phyloP scores from a whole-genome alignment of 2,888 invertebrate genomes.

The Tholera decimalis region DNA sequence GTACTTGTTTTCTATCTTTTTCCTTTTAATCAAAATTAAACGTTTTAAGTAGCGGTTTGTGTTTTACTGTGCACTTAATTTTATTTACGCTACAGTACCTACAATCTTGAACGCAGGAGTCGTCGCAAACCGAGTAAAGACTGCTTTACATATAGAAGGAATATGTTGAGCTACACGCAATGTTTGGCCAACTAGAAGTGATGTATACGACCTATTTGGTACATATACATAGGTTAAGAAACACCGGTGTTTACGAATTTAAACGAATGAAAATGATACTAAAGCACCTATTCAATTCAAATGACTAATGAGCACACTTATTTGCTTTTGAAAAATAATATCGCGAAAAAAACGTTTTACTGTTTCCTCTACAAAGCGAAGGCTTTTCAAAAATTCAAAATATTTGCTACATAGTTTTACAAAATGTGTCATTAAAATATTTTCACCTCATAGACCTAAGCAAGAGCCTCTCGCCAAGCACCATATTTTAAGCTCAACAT shows the following conservation, averaged over 20 bases:
- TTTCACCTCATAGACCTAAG: background rate
- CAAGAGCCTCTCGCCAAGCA: constrained; percentile 15
- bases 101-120: constrained; percentile 33
- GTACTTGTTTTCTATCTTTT: no score
- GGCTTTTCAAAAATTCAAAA: background rate
- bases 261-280: constrained; percentile 6
- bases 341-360: background rate
- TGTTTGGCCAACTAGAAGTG: constrained; percentile 49
- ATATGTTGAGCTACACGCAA: constrained; percentile 47
- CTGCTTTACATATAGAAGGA: constrained; percentile 60
- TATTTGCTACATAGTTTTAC: background rate
- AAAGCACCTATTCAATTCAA: background rate
- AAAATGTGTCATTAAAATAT: constrained; percentile 10
- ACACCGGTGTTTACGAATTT: constrained; percentile 24
- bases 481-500: constrained; percentile 23
- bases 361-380: background rate
- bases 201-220: constrained; percentile 47
- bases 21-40: no score
- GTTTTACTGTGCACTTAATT: no score
- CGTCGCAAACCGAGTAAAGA: constrained; percentile 39
- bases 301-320: no score
- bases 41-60: no score
- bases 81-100: no score
- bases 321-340: constrained; percentile 1
- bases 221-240: constrained; percentile 53